Percentiles rank a stretch among this genome's conserved stretches.
Evolutionary conservation across 1,140 invertebrate species (phyloP).

Genomic region (Nasonia longicornis): DNA sequence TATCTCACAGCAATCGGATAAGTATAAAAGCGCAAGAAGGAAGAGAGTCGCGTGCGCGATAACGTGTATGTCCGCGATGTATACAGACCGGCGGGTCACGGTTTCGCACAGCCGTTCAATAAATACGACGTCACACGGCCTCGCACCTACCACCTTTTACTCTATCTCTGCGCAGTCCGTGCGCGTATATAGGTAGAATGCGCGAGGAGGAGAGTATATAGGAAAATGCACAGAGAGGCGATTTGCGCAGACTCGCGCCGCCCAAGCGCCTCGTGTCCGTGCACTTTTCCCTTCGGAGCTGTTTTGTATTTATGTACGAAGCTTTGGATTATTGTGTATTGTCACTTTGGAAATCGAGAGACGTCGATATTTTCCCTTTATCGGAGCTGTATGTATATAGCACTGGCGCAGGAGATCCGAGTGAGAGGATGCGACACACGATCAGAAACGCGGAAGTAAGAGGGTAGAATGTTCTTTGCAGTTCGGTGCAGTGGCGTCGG

Average conservation of each 20-base stretch:
- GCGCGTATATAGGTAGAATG: background rate
- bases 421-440: background rate
- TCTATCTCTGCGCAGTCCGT: background rate
- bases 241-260: background rate
- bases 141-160: background rate
- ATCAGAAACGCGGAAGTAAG: background rate
- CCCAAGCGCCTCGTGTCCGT: background rate
- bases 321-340: no score
- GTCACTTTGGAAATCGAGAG: background rate
- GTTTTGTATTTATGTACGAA: no score
- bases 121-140: constrained; percentile 23
- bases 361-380: background rate
- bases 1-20: no score
- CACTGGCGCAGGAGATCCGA: background rate
- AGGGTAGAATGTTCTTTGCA: background rate
- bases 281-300: no score
- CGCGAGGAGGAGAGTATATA: background rate
- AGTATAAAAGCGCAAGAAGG: background rate
- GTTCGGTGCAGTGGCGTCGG: no score
- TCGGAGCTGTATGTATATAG: no score
- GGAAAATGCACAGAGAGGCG: background rate
- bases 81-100: constrained; percentile 19
- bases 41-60: constrained; percentile 2
- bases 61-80: background rate
- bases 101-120: constrained; percentile 17